Percentiles rank a stretch among this genome's conserved stretches.
Evolutionary conservation across 2,797 vertebrate species (phyloP).

Genomic region (Arremon brunneinucha): DNA sequence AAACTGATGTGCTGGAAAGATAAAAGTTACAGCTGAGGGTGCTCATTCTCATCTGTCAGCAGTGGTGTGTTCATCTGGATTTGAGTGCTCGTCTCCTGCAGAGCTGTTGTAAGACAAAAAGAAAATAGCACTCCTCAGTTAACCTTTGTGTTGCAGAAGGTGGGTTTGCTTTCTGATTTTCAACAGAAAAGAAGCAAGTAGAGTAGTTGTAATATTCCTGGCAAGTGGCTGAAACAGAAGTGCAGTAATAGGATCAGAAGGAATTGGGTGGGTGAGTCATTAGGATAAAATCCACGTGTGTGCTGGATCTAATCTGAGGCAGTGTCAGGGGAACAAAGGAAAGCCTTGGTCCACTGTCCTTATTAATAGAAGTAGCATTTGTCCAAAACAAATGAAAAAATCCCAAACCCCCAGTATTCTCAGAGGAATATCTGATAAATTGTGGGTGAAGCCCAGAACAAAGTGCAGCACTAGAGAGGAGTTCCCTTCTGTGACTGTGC

Average conservation of each 20-base stretch:
- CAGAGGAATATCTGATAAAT: neutral
- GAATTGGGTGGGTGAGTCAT: conserved; percentile 38
- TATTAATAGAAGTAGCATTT: neutral
- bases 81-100: neutral
- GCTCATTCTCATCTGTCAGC: neutral
- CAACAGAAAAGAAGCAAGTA: neutral
- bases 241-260: conserved; percentile 41
- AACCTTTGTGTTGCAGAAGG: neutral
- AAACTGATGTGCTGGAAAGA: neutral
- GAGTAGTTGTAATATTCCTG: neutral
- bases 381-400: neutral
- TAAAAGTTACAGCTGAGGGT: neutral
- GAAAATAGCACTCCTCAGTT: neutral
- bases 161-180: neutral
- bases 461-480: neutral
- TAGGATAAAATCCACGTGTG: neutral
- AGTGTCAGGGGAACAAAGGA: neutral
- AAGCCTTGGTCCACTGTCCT: neutral
- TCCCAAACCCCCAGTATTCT: neutral
- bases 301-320: neutral
- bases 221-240: neutral
- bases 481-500: neutral
- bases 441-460: neutral
- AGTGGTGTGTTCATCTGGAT: neutral
- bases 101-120: neutral